phyloP scores from a whole-genome alignment of 2,888 invertebrate species.

The Nudaria mundana region DNA sequence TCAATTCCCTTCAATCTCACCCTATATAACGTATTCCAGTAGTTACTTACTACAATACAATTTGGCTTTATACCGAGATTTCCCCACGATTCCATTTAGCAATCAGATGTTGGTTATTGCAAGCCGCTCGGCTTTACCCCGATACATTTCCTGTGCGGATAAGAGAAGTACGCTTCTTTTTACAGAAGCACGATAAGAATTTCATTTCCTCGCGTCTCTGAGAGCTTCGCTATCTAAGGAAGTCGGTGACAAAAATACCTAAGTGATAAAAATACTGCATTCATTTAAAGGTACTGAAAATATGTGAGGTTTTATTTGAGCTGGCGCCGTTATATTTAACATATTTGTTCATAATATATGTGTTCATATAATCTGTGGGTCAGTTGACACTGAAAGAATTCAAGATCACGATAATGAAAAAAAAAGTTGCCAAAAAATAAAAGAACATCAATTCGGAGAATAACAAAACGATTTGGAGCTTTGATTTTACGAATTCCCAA shows the following conservation, averaged over 20 bases:
- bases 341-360: conserved; percentile 9
- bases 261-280: conserved; percentile 75
- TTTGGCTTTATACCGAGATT: conserved; percentile 50
- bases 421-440: conserved; percentile 37
- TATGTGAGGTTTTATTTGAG: conserved; percentile 47
- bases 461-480: conserved; percentile 58
- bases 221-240: conserved; percentile 74
- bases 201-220: conserved; percentile 77
- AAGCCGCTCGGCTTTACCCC: conserved; percentile 50
- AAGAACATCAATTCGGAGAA: conserved; percentile 55
- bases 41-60: conserved; percentile 44
- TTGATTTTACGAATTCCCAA: conserved; percentile 77
- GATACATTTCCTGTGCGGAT: conserved; percentile 75
- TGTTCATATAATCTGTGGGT: not conserved
- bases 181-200: conserved; percentile 78
- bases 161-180: conserved; percentile 73
- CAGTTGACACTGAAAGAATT: conserved; percentile 12
- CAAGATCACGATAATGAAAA: conserved; percentile 25
- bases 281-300: conserved; percentile 57
- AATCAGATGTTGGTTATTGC: conserved; percentile 73
- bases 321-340: conserved; percentile 22
- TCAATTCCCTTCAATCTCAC: conserved; percentile 30
- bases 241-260: conserved; percentile 76
- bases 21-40: conserved; percentile 39
- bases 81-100: conserved; percentile 59